phyloP scores from a whole-genome alignment of 2,888 invertebrate species.

The Dexiosoma caninum region DNA sequence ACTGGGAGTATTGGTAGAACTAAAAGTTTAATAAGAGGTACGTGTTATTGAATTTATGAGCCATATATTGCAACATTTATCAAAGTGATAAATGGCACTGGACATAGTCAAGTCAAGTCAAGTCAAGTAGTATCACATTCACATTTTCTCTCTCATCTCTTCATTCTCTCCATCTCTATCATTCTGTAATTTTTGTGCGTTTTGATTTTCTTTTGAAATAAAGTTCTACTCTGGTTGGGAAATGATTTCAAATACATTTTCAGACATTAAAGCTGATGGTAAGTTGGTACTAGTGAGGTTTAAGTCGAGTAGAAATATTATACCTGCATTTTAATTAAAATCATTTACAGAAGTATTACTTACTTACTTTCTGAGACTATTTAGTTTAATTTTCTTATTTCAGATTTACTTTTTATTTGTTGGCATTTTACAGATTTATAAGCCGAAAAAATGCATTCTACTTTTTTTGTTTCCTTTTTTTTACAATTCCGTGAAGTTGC shows the following conservation, averaged over 20 bases:
- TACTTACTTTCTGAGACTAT: constrained; percentile 50
- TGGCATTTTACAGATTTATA: constrained; percentile 43
- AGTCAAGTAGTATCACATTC: constrained; percentile 62
- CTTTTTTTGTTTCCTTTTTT: constrained; percentile 22
- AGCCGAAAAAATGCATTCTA: constrained; percentile 31
- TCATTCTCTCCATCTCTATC: constrained; percentile 18
- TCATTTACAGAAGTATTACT: constrained; percentile 63
- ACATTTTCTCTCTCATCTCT: constrained; percentile 21
- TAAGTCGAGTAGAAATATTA: constrained; percentile 56
- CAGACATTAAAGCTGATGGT: not conserved
- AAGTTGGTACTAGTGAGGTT: constrained; percentile 9
- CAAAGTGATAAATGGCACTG: constrained; percentile 67
- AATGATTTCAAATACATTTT: constrained; percentile 43
- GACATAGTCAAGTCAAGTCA: constrained; percentile 64
- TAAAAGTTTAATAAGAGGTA: constrained; percentile 57
- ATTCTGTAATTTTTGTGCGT: not conserved
- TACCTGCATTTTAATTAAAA: constrained; percentile 63
- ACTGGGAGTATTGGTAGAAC: constrained; percentile 24
- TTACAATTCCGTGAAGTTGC: constrained; percentile 31
- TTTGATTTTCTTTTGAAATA: constrained; percentile 12
- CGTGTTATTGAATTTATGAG: constrained; percentile 67
- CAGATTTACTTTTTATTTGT: constrained; percentile 27
- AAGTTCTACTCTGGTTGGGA: constrained; percentile 28
- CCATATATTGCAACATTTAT: constrained; percentile 66
- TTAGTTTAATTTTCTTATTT: constrained; percentile 13